A percentile compares a stretch with the other conserved stretches of the same genome.
Evolutionary conservation across 64 coral and sea anemone genomes (phyloP).

Genomic region (Acropora yongei): DNA sequence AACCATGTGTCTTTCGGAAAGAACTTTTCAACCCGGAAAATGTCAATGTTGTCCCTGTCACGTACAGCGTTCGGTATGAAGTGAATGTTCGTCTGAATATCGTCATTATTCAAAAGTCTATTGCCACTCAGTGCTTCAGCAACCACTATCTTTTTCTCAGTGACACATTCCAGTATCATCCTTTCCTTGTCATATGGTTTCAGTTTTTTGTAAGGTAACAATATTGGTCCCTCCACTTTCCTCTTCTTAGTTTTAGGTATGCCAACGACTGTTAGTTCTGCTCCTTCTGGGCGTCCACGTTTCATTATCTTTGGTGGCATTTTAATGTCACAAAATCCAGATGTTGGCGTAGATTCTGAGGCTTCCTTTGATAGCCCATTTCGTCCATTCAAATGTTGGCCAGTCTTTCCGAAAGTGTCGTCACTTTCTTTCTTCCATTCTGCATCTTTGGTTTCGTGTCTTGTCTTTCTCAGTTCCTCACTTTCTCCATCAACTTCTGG

Average conservation of each 20-base stretch:
- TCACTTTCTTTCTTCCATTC: background rate
- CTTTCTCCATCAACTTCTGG: background rate
- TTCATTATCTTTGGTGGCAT: slow-evolving; percentile 75
- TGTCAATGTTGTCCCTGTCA: slow-evolving; percentile 63
- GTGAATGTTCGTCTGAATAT: slow-evolving; percentile 35
- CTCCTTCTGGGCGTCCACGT: slow-evolving; percentile 58
- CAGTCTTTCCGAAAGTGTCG: background rate
- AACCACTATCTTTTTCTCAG: background rate
- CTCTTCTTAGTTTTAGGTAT: slow-evolving; percentile 50
- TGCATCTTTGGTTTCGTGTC: background rate
- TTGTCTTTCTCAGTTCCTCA: background rate
- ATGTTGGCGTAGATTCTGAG: background rate
- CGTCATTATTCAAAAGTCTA: background rate
- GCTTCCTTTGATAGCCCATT: background rate
- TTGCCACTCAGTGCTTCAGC: background rate
- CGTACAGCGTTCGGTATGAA: slow-evolving; percentile 31
- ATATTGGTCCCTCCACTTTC: slow-evolving; percentile 34
- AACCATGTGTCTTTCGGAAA: slow-evolving; percentile 26
- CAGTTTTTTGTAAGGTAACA: slow-evolving; percentile 57
- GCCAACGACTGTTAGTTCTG: slow-evolving; percentile 58
- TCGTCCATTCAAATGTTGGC: background rate
- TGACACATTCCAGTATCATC: background rate
- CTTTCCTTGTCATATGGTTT: background rate
- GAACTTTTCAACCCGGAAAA: slow-evolving; percentile 46
- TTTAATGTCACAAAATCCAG: slow-evolving; percentile 19